Evolutionary conservation across 2,113 vertebrate genomes (phyloP), one percentile per base, ranked within the genome.

Genomic region (Cettia cetti): DNA sequence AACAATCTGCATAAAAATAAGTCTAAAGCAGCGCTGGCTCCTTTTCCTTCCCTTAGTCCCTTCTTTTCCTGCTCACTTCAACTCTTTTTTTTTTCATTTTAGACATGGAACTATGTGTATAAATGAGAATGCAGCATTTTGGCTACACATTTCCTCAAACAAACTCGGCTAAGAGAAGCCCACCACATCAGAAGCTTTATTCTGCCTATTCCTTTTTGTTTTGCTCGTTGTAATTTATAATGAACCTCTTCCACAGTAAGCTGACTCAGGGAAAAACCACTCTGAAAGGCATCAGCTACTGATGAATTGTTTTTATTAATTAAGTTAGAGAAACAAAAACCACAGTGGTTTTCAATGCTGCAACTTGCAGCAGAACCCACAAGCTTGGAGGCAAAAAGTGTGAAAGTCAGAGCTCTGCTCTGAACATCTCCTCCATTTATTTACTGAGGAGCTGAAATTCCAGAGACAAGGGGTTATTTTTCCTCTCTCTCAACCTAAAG

Each of bases 291-390:
- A 88, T 28, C 77, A 79, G 87, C 68, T 80, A 83, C 76, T 52
- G 76, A 91, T 75, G 78, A 96, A 95, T 94, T 85, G 90, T 89
- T 92, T 92, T 75, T 75, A 96, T 93, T 91, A 94, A 96, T 92
- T 80, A 95, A 89, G 60, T 92, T 80, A 90, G 49, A 72, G 82
- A 84, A 96, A 85, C 82, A 90, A 95, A 95, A 88, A 0, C 64
- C 91, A 31, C 80, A 23, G 75, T 37, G 87, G 84, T 45, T 95
- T 94, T 42, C 80, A 94, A 53, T 7, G 76, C 72, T 83, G 86
- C 72, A 66, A 37, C 47, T 83, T 22, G 6, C 68, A 93, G 72
- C 56, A 93, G 76, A 80, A 69, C 56, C 82, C 77, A 24, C 39
- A 35, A 30, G 83, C 69, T 71, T 3, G 30, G 50, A 92, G 82